A percentile compares a stretch with the other conserved stretches of the same genome.
Conservation (phyloP, 2,113 vertebrate species). For the Engystomops pustulosus region DNA sequence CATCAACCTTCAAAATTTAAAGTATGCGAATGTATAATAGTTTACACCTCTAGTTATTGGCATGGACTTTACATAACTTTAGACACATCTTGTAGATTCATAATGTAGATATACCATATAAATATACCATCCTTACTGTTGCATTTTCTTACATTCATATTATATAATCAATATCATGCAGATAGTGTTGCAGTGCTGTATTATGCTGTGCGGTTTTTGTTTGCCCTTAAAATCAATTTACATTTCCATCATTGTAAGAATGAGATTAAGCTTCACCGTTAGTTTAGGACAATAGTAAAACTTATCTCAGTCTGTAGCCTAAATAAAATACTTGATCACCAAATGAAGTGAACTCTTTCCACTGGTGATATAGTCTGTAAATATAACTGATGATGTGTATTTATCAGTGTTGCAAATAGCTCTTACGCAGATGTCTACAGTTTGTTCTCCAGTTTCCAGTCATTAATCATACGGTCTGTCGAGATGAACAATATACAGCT, state of each 20-base stretch:
- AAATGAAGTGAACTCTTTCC: neutral
- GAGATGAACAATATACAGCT: slow-evolving; percentile 16
- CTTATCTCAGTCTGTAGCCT: neutral
- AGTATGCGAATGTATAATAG: too few species aligned
- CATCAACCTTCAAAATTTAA: too few species aligned
- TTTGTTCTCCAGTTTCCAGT: slow-evolving; percentile 47
- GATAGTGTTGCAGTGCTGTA: neutral
- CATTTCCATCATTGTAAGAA: neutral
- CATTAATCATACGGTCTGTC: slow-evolving; percentile 36
- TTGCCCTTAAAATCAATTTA: slow-evolving; percentile 24
- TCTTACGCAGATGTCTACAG: slow-evolving; percentile 44
- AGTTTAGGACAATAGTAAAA: neutral
- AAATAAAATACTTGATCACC: neutral
- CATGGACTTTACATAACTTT: neutral
- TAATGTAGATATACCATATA: neutral
- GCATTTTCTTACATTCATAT: neutral
- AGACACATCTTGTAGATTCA: neutral
- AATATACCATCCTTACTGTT: neutral
- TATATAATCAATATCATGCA: neutral
- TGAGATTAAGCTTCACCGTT: neutral
- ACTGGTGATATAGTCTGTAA: slow-evolving; percentile 24
- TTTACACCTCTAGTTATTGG: neutral
- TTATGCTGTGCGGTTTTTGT: neutral
- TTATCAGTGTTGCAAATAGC: slow-evolving; percentile 48
- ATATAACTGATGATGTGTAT: slow-evolving; percentile 45